These are phyloP conservation scores for Oceanodroma leucorhoa DNA, from an alignment of 2,797 vertebrate genomes.

Conservation along the genomic window DNA sequence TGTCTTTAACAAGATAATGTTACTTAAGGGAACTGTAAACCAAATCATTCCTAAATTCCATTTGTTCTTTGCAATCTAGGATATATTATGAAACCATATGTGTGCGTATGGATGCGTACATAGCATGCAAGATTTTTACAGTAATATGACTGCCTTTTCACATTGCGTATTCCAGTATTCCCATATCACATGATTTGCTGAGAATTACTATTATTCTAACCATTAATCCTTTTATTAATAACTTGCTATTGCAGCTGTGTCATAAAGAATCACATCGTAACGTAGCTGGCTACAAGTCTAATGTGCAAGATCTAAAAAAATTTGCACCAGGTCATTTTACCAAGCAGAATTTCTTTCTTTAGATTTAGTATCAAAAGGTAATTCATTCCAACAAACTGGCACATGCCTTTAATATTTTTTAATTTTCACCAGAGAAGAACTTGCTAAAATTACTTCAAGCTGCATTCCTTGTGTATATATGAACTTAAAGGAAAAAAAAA, in stretches of 20 bases:
- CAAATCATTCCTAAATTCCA: slow-evolving; percentile 75
- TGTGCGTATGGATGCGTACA: neutral
- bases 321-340: slow-evolving; percentile 8
- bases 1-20: slow-evolving; percentile 82
- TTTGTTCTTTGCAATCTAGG: slow-evolving; percentile 60
- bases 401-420: neutral
- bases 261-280: neutral
- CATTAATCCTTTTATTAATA: neutral
- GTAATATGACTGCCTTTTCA: neutral
- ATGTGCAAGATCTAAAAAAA: neutral
- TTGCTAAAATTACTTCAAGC: slow-evolving; percentile 40
- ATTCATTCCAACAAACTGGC: slow-evolving; percentile 28
- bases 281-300: neutral
- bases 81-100: slow-evolving; percentile 74
- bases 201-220: neutral
- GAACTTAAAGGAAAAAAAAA: neutral
- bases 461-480: neutral
- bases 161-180: neutral
- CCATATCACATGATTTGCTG: neutral
- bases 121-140: neutral
- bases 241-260: neutral
- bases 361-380: neutral
- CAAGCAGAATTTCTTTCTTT: neutral
- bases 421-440: slow-evolving; percentile 5
- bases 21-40: slow-evolving; percentile 80